These are phyloP conservation scores for Malaclemys terrapin DNA, from an alignment of 2,113 vertebrate genomes.

Conservation along the genomic window DNA sequence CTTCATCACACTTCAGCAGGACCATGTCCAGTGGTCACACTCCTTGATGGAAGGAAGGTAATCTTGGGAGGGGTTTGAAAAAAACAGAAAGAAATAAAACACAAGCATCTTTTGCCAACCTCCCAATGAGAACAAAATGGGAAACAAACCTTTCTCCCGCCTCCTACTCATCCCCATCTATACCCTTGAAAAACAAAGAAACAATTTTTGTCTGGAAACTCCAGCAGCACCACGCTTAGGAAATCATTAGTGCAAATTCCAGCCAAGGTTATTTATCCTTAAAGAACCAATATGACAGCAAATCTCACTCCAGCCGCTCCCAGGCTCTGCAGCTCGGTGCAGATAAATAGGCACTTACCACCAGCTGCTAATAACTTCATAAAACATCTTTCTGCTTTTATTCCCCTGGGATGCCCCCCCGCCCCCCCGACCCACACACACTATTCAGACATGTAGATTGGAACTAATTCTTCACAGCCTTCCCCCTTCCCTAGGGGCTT, in stretches of 20 bases:
- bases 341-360: not conserved
- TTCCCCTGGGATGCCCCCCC: accelerated
- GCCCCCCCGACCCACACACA: accelerated
- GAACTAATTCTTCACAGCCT: not conserved
- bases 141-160: not conserved
- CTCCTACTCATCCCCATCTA: conserved; percentile 25
- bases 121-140: not conserved
- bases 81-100: conserved; percentile 42
- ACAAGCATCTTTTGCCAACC: not conserved
- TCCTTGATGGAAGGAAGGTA: not conserved
- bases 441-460: not conserved
- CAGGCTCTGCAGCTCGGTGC: accelerated
- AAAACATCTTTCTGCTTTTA: not conserved
- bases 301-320: conserved; percentile 13
- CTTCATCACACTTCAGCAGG: not conserved
- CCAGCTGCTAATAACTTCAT: not conserved
- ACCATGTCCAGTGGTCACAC: accelerated
- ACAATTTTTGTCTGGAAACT: not conserved
- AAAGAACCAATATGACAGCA: conserved; percentile 6
- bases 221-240: not conserved
- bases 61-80: not conserved
- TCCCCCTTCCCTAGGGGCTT: not conserved
- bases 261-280: conserved; percentile 42
- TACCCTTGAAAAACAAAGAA: conserved; percentile 25
- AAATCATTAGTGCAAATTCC: conserved; percentile 31